Evolutionary conservation across 2,888 invertebrate species (phyloP), one percentile per base, ranked within the genome.

Genomic region (Artemia sp.): DNA sequence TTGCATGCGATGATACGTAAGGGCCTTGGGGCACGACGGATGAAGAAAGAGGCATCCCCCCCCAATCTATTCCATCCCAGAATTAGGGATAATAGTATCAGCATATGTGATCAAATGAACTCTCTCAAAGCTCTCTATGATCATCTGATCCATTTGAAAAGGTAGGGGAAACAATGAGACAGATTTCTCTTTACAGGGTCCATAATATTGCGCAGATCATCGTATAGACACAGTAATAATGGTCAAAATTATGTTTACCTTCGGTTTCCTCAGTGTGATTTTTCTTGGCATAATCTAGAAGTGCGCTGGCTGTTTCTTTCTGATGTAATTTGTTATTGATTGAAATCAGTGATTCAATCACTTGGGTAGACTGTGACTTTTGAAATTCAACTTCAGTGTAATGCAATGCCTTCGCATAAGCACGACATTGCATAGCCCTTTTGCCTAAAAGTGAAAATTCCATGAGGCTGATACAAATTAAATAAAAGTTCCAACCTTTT

Each of bases 321-420:
- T 97, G 96, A 77, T 97, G 96, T 51, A 99, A 80, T 79, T 98
- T 97, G 78, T 98, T 98, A 78, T 98, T 98, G 73, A 97, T 97
- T 67, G 89, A 89, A 74, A 97, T 96, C 1, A 97, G 81, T 0
- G 93, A 88, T 77, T 96, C 96, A 11, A 96, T 87, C 0, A 95
- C 92, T n/a, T 70, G 88, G 11, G 91, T 86, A 72, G 86, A 90
- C 2, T 88, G 86, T 19, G 85, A 87, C 71, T 83, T 85, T 74
- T 90, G 86, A 76, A 95, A 97, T 78, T 96, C 95, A 76, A 93
- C 93, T 79, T 97, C 96, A 81, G 88, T 89, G 77, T 90, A 91
- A 75, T 90, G 88, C 38, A 90, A 77, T 0, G 90, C 90, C 78
- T 90, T 90, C 12, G 90, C 90, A 76, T 88, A 90, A 0, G 84